phyloP scores from a whole-genome alignment of 2,888 invertebrate species.

The Steinernema hermaphroditum region DNA sequence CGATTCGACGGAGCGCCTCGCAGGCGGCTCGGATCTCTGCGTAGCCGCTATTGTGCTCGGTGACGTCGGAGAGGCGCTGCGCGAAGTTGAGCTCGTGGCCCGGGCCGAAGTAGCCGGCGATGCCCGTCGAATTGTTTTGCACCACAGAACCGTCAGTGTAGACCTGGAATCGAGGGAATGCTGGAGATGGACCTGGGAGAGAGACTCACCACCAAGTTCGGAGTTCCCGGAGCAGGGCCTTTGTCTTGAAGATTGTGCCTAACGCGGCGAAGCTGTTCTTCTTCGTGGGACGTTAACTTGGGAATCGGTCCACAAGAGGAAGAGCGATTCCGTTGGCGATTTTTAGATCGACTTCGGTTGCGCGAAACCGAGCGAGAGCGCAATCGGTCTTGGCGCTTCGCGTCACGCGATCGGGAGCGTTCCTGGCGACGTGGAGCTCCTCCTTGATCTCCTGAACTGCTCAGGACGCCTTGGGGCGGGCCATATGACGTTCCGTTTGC shows the following conservation, averaged over 20 bases:
- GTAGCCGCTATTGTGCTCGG: conserved; percentile 11
- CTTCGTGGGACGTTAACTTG: not conserved
- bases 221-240: not conserved
- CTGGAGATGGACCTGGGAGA: not conserved
- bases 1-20: not conserved
- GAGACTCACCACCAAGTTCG: not conserved
- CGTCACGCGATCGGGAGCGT: not conserved
- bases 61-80: not conserved
- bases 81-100: not conserved
- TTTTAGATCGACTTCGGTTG: not conserved
- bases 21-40: not conserved
- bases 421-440: not conserved
- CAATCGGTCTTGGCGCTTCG: not conserved
- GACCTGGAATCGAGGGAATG: not conserved
- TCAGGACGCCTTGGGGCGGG: too few relatives aligned
- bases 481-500: too few relatives aligned
- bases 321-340: not conserved
- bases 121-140: not conserved
- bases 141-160: conserved; percentile 1
- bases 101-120: not conserved
- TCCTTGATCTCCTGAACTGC: not conserved
- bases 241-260: not conserved
- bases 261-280: not conserved
- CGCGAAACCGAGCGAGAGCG: not conserved
- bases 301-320: not conserved